These are phyloP conservation scores for Macrocentrus cingulum DNA, from an alignment of 1,140 invertebrate species.

Conservation along the genomic window DNA sequence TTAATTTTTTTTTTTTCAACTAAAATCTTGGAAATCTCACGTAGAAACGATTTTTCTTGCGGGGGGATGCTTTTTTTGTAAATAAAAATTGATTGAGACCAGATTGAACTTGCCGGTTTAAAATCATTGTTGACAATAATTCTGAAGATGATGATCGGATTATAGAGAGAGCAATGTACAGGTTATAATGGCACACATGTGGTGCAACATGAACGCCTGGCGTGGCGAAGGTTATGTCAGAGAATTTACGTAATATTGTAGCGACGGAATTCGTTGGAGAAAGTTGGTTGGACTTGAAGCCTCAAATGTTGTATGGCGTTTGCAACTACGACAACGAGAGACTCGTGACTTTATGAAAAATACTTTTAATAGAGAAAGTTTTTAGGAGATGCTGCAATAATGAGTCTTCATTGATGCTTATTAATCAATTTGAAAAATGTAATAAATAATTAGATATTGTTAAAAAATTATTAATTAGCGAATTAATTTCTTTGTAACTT, in stretches of 20 bases:
- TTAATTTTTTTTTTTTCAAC: too few relatives aligned
- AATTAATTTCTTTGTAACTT: conserved; percentile 4
- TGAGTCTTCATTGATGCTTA: neutral
- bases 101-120: conserved; percentile 2
- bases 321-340: conserved; percentile 9
- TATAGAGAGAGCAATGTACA: conserved; percentile 15
- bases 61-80: too few relatives aligned
- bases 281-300: conserved; percentile 31
- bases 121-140: conserved; percentile 12
- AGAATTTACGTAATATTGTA: conserved; percentile 44
- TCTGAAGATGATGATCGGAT: conserved; percentile 1
- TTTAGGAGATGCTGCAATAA: neutral
- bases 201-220: conserved; percentile 51
- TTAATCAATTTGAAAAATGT: neutral
- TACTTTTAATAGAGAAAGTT: conserved; percentile 11
- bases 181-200: conserved; percentile 36
- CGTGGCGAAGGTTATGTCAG: conserved; percentile 60
- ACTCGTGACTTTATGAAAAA: neutral
- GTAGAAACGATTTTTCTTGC: too few relatives aligned
- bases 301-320: conserved; percentile 18
- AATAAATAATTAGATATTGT: neutral
- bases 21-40: too few relatives aligned
- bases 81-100: too few relatives aligned
- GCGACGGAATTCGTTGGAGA: conserved; percentile 29
- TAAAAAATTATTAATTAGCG: conserved; percentile 5